Percentiles rank a stretch among this genome's conserved stretches.
These are phyloP conservation scores for Sinocyclocheilus anshuiensis DNA, from an alignment of 2,113 vertebrate genomes.

Conservation along the genomic window DNA sequence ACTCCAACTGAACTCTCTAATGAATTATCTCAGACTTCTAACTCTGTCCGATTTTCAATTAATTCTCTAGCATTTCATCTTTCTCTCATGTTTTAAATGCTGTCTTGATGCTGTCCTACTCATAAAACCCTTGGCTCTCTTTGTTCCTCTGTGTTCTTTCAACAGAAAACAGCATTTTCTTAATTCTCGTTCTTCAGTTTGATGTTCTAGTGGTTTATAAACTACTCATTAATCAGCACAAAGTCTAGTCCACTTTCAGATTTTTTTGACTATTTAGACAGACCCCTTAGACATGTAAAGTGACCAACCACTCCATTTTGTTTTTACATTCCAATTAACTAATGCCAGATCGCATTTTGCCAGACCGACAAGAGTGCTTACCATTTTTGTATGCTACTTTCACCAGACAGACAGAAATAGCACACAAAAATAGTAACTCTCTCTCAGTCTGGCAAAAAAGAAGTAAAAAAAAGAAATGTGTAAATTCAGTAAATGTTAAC, in stretches of 20 bases:
- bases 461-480: too few species aligned
- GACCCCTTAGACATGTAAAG: background rate
- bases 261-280: background rate
- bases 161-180: background rate
- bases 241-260: background rate
- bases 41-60: slow-evolving; percentile 6
- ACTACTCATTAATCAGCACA: background rate
- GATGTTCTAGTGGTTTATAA: background rate
- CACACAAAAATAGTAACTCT: too few species aligned
- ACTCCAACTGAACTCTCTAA: background rate
- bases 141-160: background rate
- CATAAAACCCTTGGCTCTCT: background rate
- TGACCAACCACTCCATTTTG: background rate
- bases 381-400: too few species aligned
- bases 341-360: too few species aligned
- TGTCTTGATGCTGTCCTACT: background rate
- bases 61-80: background rate
- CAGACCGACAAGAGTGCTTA: too few species aligned
- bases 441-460: too few species aligned
- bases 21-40: background rate
- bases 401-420: too few species aligned
- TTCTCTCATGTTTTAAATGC: background rate
- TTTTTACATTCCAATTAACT: background rate
- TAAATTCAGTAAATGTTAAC: too few species aligned
- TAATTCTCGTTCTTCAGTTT: background rate